These are phyloP conservation scores for Drosophila nasuta DNA, from an alignment of 1,140 invertebrate species.

Conservation along the genomic window DNA sequence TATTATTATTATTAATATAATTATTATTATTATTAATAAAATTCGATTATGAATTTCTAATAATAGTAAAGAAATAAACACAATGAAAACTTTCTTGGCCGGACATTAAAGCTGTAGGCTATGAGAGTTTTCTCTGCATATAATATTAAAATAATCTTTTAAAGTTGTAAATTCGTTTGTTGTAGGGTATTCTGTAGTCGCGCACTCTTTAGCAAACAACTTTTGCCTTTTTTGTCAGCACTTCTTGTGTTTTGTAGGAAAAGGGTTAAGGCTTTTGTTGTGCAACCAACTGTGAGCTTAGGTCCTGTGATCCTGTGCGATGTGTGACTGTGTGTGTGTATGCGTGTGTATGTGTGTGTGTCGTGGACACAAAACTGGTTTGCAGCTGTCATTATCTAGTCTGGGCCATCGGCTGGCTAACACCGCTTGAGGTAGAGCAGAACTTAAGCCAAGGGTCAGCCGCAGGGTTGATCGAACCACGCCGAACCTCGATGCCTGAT, in stretches of 20 bases:
- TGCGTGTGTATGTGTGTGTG: slow-evolving; percentile 25
- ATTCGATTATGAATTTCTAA: too few species aligned
- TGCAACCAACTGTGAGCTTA: slow-evolving; percentile 67
- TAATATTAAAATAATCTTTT: too few species aligned
- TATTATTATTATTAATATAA: too few species aligned
- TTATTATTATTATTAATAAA: too few species aligned
- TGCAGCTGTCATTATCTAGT: slow-evolving; percentile 77
- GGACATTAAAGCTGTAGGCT: too few species aligned
- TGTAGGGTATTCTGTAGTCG: not conserved
- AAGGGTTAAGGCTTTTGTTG: slow-evolving; percentile 72
- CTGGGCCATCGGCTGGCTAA: slow-evolving; percentile 45
- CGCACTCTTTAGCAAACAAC: not conserved
- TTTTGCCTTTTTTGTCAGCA: slow-evolving; percentile 5
- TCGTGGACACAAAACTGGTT: slow-evolving; percentile 34
- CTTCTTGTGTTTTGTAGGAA: slow-evolving; percentile 11
- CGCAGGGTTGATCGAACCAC: slow-evolving; percentile 58
- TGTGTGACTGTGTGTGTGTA: not conserved
- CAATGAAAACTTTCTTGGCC: too few species aligned
- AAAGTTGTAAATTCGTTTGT: not conserved
- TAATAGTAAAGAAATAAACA: too few species aligned
- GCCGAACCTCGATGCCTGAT: slow-evolving; percentile 26
- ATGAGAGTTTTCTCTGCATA: too few species aligned
- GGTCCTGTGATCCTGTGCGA: slow-evolving; percentile 48
- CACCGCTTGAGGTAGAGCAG: slow-evolving; percentile 33
- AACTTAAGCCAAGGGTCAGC: slow-evolving; percentile 62